Percentiles rank a stretch among this genome's conserved stretches.
phyloP scores from a whole-genome alignment of 64 coral and sea anemone species.

The Orbicella faveolata region DNA sequence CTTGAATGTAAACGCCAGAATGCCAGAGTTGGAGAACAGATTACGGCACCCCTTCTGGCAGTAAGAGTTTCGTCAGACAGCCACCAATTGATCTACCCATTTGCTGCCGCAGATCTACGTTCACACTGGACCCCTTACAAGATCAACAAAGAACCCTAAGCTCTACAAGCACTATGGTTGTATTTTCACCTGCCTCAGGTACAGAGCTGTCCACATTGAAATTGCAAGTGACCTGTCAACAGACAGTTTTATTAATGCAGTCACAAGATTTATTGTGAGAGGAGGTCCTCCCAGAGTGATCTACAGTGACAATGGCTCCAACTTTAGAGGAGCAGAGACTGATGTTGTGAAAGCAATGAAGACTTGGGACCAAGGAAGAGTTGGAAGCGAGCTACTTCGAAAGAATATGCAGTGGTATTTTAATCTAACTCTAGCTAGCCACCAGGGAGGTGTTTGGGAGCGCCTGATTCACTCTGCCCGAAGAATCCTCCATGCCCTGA shows the following conservation, averaged over 20 bases:
- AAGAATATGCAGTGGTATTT: slow-evolving; percentile 29
- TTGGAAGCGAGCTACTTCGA: slow-evolving; percentile 4
- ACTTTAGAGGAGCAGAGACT: slow-evolving; percentile 31
- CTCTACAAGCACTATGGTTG: slow-evolving; percentile 13
- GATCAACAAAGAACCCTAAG: neutral
- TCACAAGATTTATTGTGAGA: slow-evolving; percentile 29
- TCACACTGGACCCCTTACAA: slow-evolving; percentile 7
- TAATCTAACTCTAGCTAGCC: slow-evolving; percentile 26
- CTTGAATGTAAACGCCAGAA: slow-evolving; percentile 51
- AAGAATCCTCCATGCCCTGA: slow-evolving; percentile 27
- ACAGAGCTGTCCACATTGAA: slow-evolving; percentile 60
- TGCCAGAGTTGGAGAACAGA: slow-evolving; percentile 60
- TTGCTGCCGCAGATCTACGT: slow-evolving; percentile 26
- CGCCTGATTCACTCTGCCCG: slow-evolving; percentile 32
- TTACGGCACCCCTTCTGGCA: slow-evolving; percentile 56
- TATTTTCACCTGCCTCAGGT: slow-evolving; percentile 62
- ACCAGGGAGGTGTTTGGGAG: slow-evolving; percentile 53
- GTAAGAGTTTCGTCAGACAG: slow-evolving; percentile 56
- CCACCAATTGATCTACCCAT: slow-evolving; percentile 28
- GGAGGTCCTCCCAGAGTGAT: slow-evolving; percentile 49
- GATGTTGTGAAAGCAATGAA: slow-evolving; percentile 34
- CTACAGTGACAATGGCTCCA: slow-evolving; percentile 48
- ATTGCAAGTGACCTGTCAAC: slow-evolving; percentile 42
- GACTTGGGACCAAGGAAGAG: slow-evolving; percentile 32
- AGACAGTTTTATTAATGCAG: slow-evolving; percentile 35